phyloP scores from a whole-genome alignment of 2,113 vertebrate species.

The Holacanthus passer region DNA sequence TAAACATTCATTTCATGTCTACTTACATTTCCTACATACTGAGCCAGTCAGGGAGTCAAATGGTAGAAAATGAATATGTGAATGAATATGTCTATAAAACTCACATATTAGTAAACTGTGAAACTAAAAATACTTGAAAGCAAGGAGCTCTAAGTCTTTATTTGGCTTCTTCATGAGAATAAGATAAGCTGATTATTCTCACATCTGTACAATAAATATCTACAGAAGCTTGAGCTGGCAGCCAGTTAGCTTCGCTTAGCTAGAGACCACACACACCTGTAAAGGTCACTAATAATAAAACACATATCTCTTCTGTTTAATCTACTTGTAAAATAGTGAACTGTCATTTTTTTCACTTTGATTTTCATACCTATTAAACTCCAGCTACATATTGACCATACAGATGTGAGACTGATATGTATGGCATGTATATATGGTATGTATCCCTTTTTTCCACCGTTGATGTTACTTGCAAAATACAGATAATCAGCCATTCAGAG shows the following conservation, averaged over 20 bases:
- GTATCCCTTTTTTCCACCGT: too few species aligned
- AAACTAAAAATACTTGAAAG: conserved; percentile 9
- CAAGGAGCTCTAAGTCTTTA: not conserved
- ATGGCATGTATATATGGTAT: too few species aligned
- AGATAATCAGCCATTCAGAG: not conserved
- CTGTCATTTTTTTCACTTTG: too few species aligned
- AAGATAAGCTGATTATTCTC: too few species aligned
- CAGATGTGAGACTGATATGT: not conserved
- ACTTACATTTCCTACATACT: not conserved
- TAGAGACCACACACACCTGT: too few species aligned
- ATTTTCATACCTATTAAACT: too few species aligned
- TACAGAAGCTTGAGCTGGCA: too few species aligned
- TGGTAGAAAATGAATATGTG: not conserved
- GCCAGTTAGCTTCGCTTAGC: too few species aligned
- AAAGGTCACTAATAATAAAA: too few species aligned
- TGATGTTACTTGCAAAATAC: not conserved
- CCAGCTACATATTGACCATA: not conserved
- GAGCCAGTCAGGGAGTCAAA: not conserved
- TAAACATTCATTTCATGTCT: not conserved
- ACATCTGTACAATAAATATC: too few species aligned
- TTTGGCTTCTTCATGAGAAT: not conserved
- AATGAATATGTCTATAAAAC: not conserved
- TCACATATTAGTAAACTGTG: not conserved
- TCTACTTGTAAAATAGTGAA: too few species aligned
- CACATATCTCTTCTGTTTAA: too few species aligned